Evolutionary conservation across 2,797 vertebrate genomes (phyloP).

Genomic region (Hippoglossus hippoglossus): DNA sequence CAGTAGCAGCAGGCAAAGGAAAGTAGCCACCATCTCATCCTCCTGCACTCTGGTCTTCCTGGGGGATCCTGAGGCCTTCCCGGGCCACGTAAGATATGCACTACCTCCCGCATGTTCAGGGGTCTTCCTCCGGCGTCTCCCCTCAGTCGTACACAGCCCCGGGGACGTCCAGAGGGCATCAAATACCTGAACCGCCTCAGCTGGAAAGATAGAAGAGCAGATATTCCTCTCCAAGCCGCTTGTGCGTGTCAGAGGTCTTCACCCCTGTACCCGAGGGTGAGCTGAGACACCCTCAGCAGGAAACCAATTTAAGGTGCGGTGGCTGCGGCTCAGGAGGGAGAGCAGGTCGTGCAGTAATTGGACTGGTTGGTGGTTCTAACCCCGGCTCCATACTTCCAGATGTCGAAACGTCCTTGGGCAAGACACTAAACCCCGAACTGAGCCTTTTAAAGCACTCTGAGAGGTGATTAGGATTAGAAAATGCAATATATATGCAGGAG

Average conservation of each 20-base stretch:
- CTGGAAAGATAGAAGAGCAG: neutral
- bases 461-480: too few relatives aligned
- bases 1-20: neutral
- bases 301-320: conserved; percentile 10
- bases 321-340: neutral
- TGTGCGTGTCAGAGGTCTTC: conserved; percentile 7
- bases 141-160: neutral
- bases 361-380: neutral
- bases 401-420: neutral
- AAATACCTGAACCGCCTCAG: conserved; percentile 6
- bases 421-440: neutral
- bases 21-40: neutral
- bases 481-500: neutral
- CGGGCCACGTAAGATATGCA: conserved; percentile 13
- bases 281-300: neutral
- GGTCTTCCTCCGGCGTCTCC: conserved; percentile 5
- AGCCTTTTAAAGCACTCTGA: neutral
- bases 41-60: conserved; percentile 5
- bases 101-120: neutral
- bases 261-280: neutral
- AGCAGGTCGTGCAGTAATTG: neutral
- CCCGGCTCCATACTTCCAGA: neutral
- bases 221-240: neutral
- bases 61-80: conserved; percentile 11
- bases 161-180: neutral